Evolutionary conservation across 2,113 vertebrate species (phyloP), one percentile per base, ranked within the genome.

Genomic region (Nerophis ophidion): DNA sequence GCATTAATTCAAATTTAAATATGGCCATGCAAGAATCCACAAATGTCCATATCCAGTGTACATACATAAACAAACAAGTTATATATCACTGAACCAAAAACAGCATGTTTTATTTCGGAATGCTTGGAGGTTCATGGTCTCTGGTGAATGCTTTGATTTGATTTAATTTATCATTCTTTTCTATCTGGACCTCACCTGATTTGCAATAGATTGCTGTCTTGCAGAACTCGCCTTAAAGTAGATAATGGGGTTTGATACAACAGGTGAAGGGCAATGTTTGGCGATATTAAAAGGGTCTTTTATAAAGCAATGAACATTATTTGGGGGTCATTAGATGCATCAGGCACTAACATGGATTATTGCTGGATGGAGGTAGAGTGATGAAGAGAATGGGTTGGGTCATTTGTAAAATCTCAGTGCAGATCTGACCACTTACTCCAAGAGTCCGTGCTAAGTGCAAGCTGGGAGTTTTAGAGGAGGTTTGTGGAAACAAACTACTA

Each of bases 401-500:
- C 73, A 75, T 81, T 79, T 75, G 53, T 54, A 17, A 80, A 82
- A 89, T 90, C 83, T 87, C 12, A 42, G 56, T 6, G 46, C 55
- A 57, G 69, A 89, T 89, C 87, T 80, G 81, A 56, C 65, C 66
- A 66, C 72, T 80, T 52, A 72, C 64, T 73, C 61, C 71, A 66
- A 76, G 71, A 84, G 70, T 73, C 54, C 13, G 57, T 17, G 64
- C 71, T 74, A 76, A 85, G 78, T 85, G 80, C 71, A 59, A 64
- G 70, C 66, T 52, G 71, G 72, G 79, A 76, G 70, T 46, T 72
- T 63, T 1, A 17, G 60, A 58, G 71, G 55, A 76, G 70, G 74
- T 74, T 75, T 81, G 66, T 83, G 75, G 83, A 84, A 87, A 79
- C 85, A 80, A 81, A 80, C 85, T 83, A 70, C 84, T 82, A 84